phyloP scores from a whole-genome alignment of 2,888 invertebrate species.

The Mesochorus sp. region DNA sequence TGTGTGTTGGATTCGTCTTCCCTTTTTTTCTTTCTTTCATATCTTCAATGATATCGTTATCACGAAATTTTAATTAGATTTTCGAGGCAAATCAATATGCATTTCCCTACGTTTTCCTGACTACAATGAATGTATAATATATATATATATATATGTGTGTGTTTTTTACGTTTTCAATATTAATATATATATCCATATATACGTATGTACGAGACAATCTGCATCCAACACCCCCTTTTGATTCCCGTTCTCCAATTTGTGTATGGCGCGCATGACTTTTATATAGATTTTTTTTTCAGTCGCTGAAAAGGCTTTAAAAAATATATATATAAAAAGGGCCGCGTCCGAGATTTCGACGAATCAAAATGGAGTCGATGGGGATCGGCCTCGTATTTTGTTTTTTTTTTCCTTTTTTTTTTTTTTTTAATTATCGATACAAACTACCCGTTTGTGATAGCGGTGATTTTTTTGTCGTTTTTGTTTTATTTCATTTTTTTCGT shows the following conservation, averaged over 20 bases:
- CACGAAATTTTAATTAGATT: constrained; percentile 58
- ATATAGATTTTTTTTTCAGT: too few species aligned
- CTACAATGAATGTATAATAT: constrained; percentile 59
- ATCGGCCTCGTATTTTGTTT: too few species aligned
- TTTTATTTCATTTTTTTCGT: not conserved
- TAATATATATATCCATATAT: constrained; percentile 13
- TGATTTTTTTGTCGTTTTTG: too few species aligned
- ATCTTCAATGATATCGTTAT: constrained; percentile 40
- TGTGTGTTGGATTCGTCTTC: constrained; percentile 68
- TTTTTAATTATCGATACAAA: not conserved
- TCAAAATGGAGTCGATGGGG: too few species aligned
- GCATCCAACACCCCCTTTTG: not conserved
- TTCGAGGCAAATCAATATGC: constrained; percentile 76
- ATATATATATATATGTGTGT: constrained; percentile 22
- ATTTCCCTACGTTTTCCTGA: constrained; percentile 78
- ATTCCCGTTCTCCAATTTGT: too few species aligned
- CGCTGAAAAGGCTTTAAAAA: too few species aligned
- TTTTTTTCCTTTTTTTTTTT: too few species aligned
- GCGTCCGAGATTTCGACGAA: too few species aligned
- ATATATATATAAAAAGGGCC: too few species aligned
- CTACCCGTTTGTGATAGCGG: not conserved
- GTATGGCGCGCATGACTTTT: too few species aligned
- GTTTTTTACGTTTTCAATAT: constrained; percentile 57
- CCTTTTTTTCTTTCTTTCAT: constrained; percentile 20
- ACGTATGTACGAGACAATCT: not conserved